Evolutionary conservation across 64 coral and sea anemone species (phyloP).

Genomic region (Montipora foliosa): DNA sequence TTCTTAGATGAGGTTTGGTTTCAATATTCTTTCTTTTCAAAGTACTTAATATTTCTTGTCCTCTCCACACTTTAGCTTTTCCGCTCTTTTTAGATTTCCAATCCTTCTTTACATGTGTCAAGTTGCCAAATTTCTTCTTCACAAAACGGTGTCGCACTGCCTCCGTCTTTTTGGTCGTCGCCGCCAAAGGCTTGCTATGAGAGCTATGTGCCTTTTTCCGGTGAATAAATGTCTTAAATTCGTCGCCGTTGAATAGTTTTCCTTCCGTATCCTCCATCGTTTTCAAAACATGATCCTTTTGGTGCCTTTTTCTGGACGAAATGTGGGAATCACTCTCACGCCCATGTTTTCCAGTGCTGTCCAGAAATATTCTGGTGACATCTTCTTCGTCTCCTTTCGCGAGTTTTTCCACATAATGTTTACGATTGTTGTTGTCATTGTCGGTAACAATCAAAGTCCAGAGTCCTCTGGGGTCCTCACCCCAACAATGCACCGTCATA

Average conservation of each 20-base stretch:
- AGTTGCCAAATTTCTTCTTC: background rate
- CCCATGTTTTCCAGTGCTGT: constrained; percentile 61
- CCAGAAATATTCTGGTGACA: constrained; percentile 75
- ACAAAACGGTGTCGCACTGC: background rate
- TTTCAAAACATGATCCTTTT: constrained; percentile 69
- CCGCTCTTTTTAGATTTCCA: background rate
- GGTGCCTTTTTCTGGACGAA: constrained; percentile 3
- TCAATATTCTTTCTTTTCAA: constrained; percentile 8
- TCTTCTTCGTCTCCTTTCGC: constrained; percentile 86
- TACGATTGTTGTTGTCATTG: constrained; percentile 86
- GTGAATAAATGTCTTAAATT: constrained; percentile 32
- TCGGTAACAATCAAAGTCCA: constrained; percentile 96
- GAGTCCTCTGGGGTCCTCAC: constrained; percentile 93
- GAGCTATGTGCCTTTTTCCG: constrained; percentile 20
- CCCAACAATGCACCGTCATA: constrained; percentile 98
- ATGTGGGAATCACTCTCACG: background rate
- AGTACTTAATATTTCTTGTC: background rate
- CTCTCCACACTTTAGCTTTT: background rate
- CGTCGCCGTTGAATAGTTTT: constrained; percentile 64
- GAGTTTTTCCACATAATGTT: constrained; percentile 80
- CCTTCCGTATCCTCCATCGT: constrained; percentile 75
- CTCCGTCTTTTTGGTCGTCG: background rate
- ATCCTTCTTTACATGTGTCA: background rate
- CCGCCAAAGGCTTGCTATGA: background rate
- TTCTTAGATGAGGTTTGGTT: background rate